A percentile compares a stretch with the other conserved stretches of the same genome.
These are phyloP conservation scores for Andricus quercusramuli DNA, from an alignment of 2,888 invertebrate genomes.

Conservation along the genomic window DNA sequence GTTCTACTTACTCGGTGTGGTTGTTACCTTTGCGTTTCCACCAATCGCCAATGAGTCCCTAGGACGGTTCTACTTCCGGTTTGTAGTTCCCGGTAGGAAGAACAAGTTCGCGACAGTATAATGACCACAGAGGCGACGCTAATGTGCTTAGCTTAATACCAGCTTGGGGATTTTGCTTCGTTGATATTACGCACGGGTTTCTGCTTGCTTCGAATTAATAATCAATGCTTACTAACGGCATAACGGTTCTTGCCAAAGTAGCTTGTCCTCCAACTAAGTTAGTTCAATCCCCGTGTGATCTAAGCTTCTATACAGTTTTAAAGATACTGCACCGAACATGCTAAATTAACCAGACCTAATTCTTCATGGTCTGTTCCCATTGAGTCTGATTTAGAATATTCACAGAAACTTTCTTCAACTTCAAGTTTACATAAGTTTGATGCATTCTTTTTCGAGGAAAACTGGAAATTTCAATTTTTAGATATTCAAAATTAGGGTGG, in stretches of 20 bases:
- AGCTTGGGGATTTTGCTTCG: conserved; percentile 58
- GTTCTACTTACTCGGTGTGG: conserved; percentile 24
- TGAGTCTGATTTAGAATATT: not conserved
- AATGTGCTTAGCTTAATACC: conserved; percentile 58
- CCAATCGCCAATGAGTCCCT: conserved; percentile 32
- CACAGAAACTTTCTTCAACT: not conserved
- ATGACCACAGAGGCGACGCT: conserved; percentile 56
- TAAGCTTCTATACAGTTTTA: conserved; percentile 30
- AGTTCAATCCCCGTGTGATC: conserved; percentile 40
- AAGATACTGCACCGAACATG: conserved; percentile 6
- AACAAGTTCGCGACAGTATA: conserved; percentile 52
- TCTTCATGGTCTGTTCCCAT: not conserved
- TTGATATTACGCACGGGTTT: conserved; percentile 54
- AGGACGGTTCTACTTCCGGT: conserved; percentile 17
- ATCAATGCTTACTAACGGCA: conserved; percentile 58
- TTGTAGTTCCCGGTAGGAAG: conserved; percentile 26
- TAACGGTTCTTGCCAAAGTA: conserved; percentile 57
- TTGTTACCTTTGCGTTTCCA: not conserved
- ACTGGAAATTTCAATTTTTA: no score
- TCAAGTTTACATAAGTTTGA: not conserved
- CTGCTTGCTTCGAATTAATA: conserved; percentile 59
- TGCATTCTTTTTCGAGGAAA: not conserved
- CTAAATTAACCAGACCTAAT: conserved; percentile 8
- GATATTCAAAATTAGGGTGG: no score
- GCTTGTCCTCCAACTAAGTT: conserved; percentile 57